Percentiles rank a stretch among this genome's conserved stretches.
Evolutionary conservation across 2,888 invertebrate genomes (phyloP).

Genomic region (Drosophila fungiperda): DNA sequence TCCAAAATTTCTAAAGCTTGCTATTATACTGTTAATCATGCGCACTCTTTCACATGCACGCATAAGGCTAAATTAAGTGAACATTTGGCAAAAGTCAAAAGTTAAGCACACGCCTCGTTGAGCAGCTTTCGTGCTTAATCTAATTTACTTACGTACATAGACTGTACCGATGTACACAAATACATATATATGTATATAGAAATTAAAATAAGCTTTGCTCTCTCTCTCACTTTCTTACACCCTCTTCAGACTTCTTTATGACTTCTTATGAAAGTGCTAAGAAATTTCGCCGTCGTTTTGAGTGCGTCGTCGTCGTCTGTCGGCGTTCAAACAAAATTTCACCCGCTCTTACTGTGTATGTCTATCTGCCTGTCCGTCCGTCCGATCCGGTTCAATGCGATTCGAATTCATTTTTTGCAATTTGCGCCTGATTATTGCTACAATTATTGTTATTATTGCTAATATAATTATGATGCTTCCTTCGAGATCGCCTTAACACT

Average conservation of each 20-base stretch:
- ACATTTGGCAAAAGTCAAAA: slow-evolving; percentile 51
- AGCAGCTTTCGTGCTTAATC: slow-evolving; percentile 66
- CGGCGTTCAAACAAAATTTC: slow-evolving; percentile 62
- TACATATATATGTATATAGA: background rate
- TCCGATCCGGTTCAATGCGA: slow-evolving; percentile 19
- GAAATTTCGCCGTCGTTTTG: slow-evolving; percentile 65
- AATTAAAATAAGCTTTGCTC: slow-evolving; percentile 23
- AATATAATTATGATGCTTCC: slow-evolving; percentile 48
- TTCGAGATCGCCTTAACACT: slow-evolving; percentile 60
- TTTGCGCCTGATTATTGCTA: slow-evolving; percentile 67
- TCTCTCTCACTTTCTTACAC: background rate
- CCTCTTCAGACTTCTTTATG: slow-evolving; percentile 40
- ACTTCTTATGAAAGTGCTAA: slow-evolving; percentile 73
- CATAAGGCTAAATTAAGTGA: slow-evolving; percentile 37
- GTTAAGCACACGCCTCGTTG: slow-evolving; percentile 55
- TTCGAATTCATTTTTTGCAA: slow-evolving; percentile 61
- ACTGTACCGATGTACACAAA: background rate
- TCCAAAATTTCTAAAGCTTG: slow-evolving; percentile 10
- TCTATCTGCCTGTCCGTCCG: slow-evolving; percentile 19
- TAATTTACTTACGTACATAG: slow-evolving; percentile 42
- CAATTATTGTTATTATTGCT: slow-evolving; percentile 52
- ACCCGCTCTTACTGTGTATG: slow-evolving; percentile 42
- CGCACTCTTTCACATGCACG: background rate
- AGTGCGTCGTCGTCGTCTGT: slow-evolving; percentile 42
- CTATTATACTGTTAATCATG: background rate